Conservation (phyloP, 2,888 invertebrate genomes). For the Caenorhabditis zanzibari region DNA sequence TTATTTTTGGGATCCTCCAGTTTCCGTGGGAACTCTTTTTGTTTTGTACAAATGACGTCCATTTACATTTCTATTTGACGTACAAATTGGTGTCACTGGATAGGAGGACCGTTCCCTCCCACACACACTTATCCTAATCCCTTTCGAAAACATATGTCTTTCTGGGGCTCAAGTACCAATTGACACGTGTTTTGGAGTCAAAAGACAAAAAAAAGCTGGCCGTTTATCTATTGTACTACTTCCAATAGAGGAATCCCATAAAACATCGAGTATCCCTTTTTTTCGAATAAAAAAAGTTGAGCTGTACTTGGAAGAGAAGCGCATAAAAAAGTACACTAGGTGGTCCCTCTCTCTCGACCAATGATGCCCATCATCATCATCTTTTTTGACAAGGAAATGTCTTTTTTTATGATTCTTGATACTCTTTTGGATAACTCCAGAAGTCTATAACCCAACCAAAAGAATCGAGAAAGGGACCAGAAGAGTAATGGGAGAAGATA, state of each 20-base stretch:
- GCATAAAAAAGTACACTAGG: conserved; percentile 53
- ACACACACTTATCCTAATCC: conserved; percentile 46
- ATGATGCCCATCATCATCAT: conserved; percentile 46
- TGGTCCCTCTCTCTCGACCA: conserved; percentile 38
- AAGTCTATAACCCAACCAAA: conserved; percentile 1
- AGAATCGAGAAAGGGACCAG: not conserved
- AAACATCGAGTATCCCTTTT: conserved; percentile 46
- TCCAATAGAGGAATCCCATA: conserved; percentile 28
- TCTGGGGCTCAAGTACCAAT: conserved; percentile 50
- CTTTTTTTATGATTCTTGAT: conserved; percentile 45
- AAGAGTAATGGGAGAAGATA: conserved; percentile 60
- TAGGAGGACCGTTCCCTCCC: too few species aligned
- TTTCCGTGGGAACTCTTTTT: conserved; percentile 42
- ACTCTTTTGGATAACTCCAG: not conserved
- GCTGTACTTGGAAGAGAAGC: conserved; percentile 19
- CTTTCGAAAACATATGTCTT: conserved; percentile 60
- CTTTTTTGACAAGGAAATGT: conserved; percentile 47
- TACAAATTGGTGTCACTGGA: conserved; percentile 49
- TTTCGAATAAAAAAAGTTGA: conserved; percentile 44
- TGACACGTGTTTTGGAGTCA: conserved; percentile 53
- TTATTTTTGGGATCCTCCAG: not conserved
- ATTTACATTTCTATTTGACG: conserved; percentile 30
- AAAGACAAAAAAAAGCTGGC: conserved; percentile 8
- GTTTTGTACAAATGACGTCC: conserved; percentile 30
- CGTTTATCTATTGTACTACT: conserved; percentile 33